phyloP scores from a whole-genome alignment of 2,797 vertebrate species.

The Sebastes kiyomatsui region DNA sequence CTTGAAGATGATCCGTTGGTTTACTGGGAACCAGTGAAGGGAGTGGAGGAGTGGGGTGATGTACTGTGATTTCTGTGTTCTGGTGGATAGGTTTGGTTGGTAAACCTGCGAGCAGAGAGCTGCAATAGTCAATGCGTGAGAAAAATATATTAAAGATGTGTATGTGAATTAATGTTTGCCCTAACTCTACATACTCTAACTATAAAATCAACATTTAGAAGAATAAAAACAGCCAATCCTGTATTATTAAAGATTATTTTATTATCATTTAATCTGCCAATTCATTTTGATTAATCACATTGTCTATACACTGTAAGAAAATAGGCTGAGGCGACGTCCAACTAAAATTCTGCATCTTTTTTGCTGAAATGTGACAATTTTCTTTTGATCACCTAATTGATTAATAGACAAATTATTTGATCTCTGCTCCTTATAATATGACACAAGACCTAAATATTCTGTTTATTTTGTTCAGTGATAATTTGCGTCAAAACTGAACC shows the following conservation, averaged over 20 bases:
- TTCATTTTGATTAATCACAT: neutral
- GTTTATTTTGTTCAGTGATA: neutral
- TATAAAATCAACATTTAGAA: neutral
- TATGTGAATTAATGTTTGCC: constrained; percentile 82
- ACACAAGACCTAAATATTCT: neutral
- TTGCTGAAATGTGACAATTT: neutral
- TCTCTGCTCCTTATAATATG: neutral
- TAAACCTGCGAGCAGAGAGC: too few relatives aligned
- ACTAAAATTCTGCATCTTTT: neutral
- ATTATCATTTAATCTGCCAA: neutral
- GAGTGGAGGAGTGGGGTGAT: too few relatives aligned
- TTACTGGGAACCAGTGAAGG: too few relatives aligned
- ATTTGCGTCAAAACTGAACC: neutral
- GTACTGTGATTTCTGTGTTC: too few relatives aligned
- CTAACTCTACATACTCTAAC: constrained; percentile 75
- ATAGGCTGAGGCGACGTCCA: neutral
- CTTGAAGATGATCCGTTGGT: too few relatives aligned
- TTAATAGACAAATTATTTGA: neutral
- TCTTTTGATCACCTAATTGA: neutral
- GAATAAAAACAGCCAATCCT: neutral
- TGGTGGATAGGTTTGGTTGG: too few relatives aligned
- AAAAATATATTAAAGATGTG: neutral
- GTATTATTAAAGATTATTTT: neutral
- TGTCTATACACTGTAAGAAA: neutral
- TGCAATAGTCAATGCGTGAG: too few relatives aligned